These are phyloP conservation scores for Pollicipes pollicipes DNA, from an alignment of 1,140 invertebrate species.

Conservation along the genomic window DNA sequence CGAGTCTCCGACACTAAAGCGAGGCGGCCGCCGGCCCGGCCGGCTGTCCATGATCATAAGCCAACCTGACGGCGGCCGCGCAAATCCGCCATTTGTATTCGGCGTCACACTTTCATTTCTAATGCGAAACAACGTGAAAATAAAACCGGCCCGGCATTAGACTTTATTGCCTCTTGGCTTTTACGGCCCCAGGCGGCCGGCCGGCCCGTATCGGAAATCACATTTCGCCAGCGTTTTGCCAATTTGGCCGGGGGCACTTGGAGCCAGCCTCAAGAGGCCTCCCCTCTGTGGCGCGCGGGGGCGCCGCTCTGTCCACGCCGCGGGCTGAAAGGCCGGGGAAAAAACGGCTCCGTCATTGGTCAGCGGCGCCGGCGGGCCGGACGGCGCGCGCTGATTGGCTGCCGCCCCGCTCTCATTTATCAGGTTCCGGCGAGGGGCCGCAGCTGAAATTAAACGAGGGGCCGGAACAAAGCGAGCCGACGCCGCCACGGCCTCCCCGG, in stretches of 20 bases:
- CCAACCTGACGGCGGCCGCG: neutral
- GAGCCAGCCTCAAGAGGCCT: neutral
- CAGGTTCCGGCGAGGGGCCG: neutral
- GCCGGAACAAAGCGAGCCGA: neutral
- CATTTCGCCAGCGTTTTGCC: neutral
- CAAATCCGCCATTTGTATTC: neutral
- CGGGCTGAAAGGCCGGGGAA: neutral
- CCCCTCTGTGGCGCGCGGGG: too few relatives aligned
- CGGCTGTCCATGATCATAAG: neutral
- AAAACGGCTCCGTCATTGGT: neutral
- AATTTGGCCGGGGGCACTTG: neutral
- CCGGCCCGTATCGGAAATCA: neutral
- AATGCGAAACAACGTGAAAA: slow-evolving; percentile 2
- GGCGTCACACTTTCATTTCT: neutral
- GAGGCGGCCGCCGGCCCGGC: too few relatives aligned
- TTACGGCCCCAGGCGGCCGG: neutral
- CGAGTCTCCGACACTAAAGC: neutral
- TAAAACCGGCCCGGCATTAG: neutral
- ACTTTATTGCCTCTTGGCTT: slow-evolving; percentile 1
- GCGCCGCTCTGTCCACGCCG: neutral
- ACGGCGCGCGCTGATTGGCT: neutral
- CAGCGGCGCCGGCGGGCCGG: neutral
- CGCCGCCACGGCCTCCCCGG: neutral
- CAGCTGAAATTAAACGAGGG: neutral
- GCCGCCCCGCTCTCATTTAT: neutral